Conservation (phyloP, 2,797 vertebrate species). For the Rallus crepitans region DNA sequence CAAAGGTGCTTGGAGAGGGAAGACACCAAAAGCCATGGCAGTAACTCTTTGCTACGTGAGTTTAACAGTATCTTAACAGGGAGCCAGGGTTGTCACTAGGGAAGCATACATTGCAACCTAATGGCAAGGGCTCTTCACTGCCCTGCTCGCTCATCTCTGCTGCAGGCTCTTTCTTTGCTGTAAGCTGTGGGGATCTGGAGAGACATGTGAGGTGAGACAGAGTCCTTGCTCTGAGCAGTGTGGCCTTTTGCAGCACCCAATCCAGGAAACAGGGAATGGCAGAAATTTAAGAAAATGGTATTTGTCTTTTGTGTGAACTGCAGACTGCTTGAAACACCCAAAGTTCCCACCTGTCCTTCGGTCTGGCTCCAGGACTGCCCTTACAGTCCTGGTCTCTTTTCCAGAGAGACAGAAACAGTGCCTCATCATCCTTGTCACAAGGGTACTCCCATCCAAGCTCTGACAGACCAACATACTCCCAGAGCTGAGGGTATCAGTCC, state of each 20-base stretch:
- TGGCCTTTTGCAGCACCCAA: not conserved
- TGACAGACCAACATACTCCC: rapidly evolving
- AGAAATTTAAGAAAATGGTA: not conserved
- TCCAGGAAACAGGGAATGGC: not conserved
- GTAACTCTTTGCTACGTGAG: too few species aligned
- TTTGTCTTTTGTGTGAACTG: not conserved
- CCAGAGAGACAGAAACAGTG: not conserved
- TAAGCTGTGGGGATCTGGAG: not conserved
- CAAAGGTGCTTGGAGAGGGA: rapidly evolving
- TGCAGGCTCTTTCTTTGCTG: not conserved
- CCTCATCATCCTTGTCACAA: not conserved
- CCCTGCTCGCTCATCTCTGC: not conserved
- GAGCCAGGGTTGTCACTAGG: not conserved
- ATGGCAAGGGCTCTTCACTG: not conserved
- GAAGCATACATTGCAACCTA: rapidly evolving
- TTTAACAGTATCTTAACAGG: not conserved
- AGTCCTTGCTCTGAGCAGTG: not conserved
- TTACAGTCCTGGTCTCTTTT: not conserved
- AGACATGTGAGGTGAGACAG: not conserved
- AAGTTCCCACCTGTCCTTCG: not conserved
- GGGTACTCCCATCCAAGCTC: not conserved
- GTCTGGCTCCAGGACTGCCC: not conserved
- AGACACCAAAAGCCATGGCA: not conserved
- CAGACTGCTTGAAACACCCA: too few species aligned
- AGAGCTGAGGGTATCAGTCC: not conserved